These are phyloP conservation scores for Epizoanthus stellaris DNA, from an alignment of 92 coral and sea anemone genomes.

Conservation along the genomic window DNA sequence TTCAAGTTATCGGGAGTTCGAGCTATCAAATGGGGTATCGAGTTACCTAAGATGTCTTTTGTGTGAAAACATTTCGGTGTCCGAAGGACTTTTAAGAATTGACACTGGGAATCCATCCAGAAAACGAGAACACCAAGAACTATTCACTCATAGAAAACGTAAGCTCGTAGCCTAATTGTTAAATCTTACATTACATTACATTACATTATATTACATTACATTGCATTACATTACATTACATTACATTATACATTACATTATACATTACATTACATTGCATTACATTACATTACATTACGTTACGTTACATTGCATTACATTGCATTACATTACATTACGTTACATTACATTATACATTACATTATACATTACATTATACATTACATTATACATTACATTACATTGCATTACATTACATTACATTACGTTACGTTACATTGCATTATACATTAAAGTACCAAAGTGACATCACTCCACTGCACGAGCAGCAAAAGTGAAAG, in stretches of 20 bases:
- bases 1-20: no score
- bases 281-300: neutral
- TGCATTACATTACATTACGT: neutral
- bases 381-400: neutral
- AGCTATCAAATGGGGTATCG: no score
- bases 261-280: neutral
- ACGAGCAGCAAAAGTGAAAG: no score
- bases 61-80: no score
- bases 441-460: no score
- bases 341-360: neutral
- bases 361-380: neutral
- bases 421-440: neutral
- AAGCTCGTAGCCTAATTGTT: no score
- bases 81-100: no score
- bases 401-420: neutral
- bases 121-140: no score
- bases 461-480: no score
- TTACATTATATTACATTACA: neutral
- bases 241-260: neutral
- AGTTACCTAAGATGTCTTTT: no score
- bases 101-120: no score
- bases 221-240: neutral
- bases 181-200: neutral
- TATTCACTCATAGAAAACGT: no score
- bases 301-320: neutral